Conservation (phyloP, 2,113 vertebrate species). For the Choloepus hoffmanni region DNA sequence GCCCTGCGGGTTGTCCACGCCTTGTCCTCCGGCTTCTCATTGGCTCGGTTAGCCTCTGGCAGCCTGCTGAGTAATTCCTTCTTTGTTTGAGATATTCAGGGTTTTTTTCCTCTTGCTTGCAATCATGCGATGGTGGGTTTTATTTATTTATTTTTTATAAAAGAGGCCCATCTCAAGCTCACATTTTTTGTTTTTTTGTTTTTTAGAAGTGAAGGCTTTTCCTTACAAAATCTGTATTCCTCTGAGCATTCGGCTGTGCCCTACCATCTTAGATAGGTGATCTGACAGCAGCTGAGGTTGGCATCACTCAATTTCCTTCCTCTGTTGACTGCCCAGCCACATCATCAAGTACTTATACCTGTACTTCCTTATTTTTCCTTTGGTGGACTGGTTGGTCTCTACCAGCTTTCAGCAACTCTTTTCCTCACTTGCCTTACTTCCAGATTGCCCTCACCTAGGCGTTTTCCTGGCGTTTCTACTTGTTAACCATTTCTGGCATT, state of each 20-base stretch:
- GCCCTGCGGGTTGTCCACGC: background rate
- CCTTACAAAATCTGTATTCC: conserved; percentile 49
- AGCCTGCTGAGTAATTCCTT: background rate
- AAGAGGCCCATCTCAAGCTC: background rate
- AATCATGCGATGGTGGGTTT: background rate
- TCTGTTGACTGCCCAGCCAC: conserved; percentile 23
- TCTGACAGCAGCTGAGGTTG: background rate
- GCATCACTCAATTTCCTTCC: conserved; percentile 46
- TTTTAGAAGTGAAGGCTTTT: conserved; percentile 29
- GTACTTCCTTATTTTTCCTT: conserved; percentile 47
- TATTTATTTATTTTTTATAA: background rate
- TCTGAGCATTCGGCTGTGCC: background rate
- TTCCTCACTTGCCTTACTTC: conserved; percentile 38
- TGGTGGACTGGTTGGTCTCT: conserved; percentile 11
- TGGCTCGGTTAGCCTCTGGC: background rate
- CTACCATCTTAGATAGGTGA: conserved; percentile 15
- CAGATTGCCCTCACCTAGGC: background rate
- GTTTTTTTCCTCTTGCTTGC: conserved; percentile 12
- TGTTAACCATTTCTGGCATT: conserved; percentile 53
- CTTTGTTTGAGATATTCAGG: conserved; percentile 32
- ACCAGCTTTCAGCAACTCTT: conserved; percentile 34
- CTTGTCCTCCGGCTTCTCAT: background rate
- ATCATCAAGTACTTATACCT: conserved; percentile 59
- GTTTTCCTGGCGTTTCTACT: conserved; percentile 53
- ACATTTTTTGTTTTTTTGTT: conserved; percentile 10